A percentile compares a stretch with the other conserved stretches of the same genome.
Evolutionary conservation across 2,113 vertebrate genomes (phyloP).

Genomic region (Epinephelus lanceolatus): DNA sequence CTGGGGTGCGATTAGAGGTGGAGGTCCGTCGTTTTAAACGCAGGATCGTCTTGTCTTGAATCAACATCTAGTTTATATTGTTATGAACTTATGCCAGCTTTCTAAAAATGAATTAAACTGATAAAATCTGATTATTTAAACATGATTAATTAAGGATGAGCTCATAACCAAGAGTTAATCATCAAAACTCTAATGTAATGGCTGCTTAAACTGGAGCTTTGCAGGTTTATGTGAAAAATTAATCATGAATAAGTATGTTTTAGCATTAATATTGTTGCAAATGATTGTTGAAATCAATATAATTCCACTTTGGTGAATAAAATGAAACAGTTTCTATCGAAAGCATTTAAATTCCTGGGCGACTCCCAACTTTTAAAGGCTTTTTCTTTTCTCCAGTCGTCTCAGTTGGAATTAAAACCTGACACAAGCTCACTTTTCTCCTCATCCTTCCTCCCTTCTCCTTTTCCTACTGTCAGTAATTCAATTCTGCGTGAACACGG

Average conservation of each 20-base stretch:
- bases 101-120: neutral
- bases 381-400: neutral
- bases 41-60: neutral
- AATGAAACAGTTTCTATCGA: neutral
- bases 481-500: neutral
- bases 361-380: neutral
- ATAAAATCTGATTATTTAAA: neutral
- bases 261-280: neutral
- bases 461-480: constrained; percentile 9
- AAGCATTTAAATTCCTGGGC: neutral
- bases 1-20: neutral
- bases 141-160: neutral
- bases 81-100: neutral
- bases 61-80: neutral
- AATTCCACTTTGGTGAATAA: neutral
- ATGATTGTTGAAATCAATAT: neutral
- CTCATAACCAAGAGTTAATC: neutral
- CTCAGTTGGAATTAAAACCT: neutral
- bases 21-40: neutral
- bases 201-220: neutral
- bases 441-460: neutral
- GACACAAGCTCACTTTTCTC: neutral
- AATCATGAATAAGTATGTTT: neutral
- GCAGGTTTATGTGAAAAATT: no score
- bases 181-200: neutral